Base-by-base conservation (phyloP, 2,113 vertebrate genomes). In the Mugil cephalus region DNA sequence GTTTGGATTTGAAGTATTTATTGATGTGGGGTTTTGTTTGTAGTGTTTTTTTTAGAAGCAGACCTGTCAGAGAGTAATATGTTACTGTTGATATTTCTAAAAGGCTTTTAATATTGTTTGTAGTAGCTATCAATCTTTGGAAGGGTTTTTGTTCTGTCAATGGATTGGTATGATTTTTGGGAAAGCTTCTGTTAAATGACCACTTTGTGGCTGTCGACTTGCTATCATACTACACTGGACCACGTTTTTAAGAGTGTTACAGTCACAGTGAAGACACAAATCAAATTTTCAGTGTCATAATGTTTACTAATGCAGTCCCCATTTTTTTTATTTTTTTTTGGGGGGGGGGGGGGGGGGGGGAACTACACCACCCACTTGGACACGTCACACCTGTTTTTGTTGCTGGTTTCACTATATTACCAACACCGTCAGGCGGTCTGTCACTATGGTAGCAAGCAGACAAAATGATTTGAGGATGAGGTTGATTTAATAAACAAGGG, bases 1-100 rank as follows among this genome's bases (percentile, higher is more conserved):
- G 84, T 87, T 48, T 59, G 12, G 65, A 24, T 66, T 58, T 68
- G 52, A 88, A 76, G 56, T 55, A 79, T 82, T 79, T 70, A 85
- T 79, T 77, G 70, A 74, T 58, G 64, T 8, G 7, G 69, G 19
- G 10, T 59, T 50, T 65, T 73, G 73, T 70, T 80, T 62, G 48
- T 52, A 18, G 11, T 50, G 48, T 58, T 56, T 61, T 30, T 79
- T 82, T 86, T 36, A 66, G 24, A 68, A 46, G 77, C 65, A 46
- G 51, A 81, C 51, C 64, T 85, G 80, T 68, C 82, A 79, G 12
- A 74, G 4, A 53, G 46, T 63, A 63, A 60, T 40, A 58, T 66
- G 46, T 55, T 50, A 78, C 40, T 72, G 53, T 65, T 84, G 62
- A 66, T 62, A 72, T 79, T 85, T 80, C 59, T 75, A 63, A 69